These are phyloP conservation scores for Anhinga rufa DNA, from an alignment of 2,113 vertebrate genomes.

Conservation along the genomic window DNA sequence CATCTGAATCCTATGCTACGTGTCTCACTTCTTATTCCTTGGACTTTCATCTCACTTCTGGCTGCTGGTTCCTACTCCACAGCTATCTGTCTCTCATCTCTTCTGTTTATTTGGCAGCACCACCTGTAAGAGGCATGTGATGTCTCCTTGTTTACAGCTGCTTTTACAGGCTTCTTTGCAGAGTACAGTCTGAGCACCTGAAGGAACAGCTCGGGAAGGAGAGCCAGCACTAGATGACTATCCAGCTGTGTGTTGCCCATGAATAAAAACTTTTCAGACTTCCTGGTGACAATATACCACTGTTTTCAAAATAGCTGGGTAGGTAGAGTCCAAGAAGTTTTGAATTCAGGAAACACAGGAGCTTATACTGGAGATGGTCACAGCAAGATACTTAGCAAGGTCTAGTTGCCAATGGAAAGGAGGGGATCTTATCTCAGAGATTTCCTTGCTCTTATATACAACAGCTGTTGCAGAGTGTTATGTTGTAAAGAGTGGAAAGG, in stretches of 20 bases:
- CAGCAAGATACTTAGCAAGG: background rate
- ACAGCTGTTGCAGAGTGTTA: background rate
- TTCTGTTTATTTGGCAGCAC: background rate
- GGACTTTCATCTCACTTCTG: background rate
- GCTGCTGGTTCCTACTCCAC: background rate
- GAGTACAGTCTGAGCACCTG: background rate
- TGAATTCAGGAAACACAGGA: background rate
- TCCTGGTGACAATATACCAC: background rate
- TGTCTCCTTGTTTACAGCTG: background rate
- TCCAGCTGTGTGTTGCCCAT: background rate
- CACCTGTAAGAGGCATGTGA: background rate
- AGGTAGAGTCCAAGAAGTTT: background rate
- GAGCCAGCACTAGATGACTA: background rate
- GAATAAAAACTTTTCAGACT: background rate
- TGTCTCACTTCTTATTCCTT: background rate
- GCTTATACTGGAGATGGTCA: background rate
- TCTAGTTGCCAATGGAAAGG: background rate
- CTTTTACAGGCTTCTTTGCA: background rate
- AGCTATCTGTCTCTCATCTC: background rate
- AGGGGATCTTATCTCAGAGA: background rate
- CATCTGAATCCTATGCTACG: rapidly evolving
- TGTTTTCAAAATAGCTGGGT: background rate
- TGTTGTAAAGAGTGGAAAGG: background rate
- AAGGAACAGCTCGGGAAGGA: background rate
- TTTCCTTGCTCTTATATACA: background rate